Percentiles rank a stretch among this genome's conserved stretches.
These are phyloP conservation scores for Ophion slaviceki DNA, from an alignment of 2,888 invertebrate species.

Conservation along the genomic window DNA sequence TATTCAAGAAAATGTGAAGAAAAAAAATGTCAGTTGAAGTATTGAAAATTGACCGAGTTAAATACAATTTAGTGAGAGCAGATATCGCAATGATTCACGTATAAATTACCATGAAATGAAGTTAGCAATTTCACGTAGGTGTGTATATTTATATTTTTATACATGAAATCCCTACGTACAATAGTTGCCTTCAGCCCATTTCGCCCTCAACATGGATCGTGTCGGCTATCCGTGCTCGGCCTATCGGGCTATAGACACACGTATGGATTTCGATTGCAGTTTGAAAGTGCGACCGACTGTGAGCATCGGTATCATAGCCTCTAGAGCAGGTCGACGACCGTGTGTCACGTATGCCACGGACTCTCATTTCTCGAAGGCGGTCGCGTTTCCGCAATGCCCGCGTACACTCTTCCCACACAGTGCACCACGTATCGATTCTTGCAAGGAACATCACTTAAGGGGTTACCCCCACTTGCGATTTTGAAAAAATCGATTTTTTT, in stretches of 20 bases:
- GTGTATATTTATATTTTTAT: no score
- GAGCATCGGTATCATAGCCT: constrained; percentile 51
- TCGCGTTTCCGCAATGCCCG: constrained; percentile 21
- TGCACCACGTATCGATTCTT: constrained; percentile 41
- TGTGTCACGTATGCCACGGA: constrained; percentile 42
- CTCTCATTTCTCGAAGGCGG: constrained; percentile 55
- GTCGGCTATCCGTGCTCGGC: constrained; percentile 27
- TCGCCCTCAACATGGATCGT: constrained; percentile 40
- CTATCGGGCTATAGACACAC: constrained; percentile 39
- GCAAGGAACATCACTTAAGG: background rate
- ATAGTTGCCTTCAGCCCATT: constrained; percentile 46
- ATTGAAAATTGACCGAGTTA: no score
- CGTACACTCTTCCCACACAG: constrained; percentile 8
- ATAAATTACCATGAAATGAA: no score
- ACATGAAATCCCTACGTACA: constrained; percentile 6
- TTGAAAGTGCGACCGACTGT: constrained; percentile 51
- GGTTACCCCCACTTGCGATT: no score
- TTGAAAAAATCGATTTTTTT: no score
- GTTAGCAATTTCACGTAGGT: no score
- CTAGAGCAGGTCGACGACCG: constrained; percentile 58
- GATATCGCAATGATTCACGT: no score
- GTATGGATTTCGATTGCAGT: constrained; percentile 62
- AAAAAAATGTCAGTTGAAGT: no score
- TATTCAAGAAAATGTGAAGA: no score
- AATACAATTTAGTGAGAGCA: no score